Evolutionary conservation across 1,140 invertebrate species (phyloP), one percentile per base, ranked within the genome.

Genomic region (Tribolium madens): DNA sequence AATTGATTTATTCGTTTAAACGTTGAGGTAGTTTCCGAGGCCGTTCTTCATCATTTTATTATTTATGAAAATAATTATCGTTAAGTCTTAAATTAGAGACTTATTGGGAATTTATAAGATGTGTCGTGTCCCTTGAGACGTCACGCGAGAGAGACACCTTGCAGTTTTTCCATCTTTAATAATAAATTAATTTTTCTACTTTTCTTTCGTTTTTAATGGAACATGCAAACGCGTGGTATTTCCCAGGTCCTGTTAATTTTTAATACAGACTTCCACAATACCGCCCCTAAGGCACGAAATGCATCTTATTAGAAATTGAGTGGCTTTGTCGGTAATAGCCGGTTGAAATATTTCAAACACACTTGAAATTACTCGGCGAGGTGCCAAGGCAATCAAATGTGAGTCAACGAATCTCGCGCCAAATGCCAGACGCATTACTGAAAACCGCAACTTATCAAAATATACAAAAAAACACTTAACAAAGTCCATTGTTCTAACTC

Each of bases 91-190:
- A 64, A 64, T 64, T 64, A 64, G 57, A 12, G 57, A 3, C 12
- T 64, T 26, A 64, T 64, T 64, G 57, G 57, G 26, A 64, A 64
- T 64, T 64, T 64, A 50, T 48, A 72, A 72, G 70, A 72, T 52
- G 70, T 72, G 46, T 52, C 70, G 70, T 52, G 70, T 52, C 46
- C 46, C 50, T 18, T 31, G 42, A 21, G 47, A 72, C 70, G 50
- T 52, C 50, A 72, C 70, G 50, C 68, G 42, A 52, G 50, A 72
- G 42, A 52, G 50, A 72, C 70, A 72, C 70, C 70, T 72, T 72
- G 70, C 70, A 72, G 70, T 72, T 72, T 71, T 72, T 72, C 70
- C 70, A 72, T 72, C 70, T 72, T 72, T 46, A 72, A 72, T 72
- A 72, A 72, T 72, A 72, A 72, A 72, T 72, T 72, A 52, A 72